phyloP scores from a whole-genome alignment of 1,140 invertebrate genomes.

The Drosophila parvula region DNA sequence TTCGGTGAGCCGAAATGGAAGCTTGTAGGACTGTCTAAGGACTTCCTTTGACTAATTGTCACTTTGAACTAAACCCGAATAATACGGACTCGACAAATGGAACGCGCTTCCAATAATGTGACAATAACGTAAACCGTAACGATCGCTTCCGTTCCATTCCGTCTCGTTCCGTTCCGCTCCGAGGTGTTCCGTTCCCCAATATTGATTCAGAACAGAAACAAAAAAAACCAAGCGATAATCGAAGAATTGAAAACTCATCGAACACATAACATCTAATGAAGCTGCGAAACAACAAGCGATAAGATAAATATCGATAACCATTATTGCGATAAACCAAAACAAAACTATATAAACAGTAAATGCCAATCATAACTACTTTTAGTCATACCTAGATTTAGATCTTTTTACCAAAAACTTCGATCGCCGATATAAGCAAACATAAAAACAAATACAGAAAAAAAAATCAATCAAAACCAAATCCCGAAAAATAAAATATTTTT shows the following conservation, averaged over 20 bases:
- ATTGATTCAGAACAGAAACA: slow-evolving; percentile 27
- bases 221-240: slow-evolving; percentile 35
- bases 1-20: slow-evolving; percentile 45
- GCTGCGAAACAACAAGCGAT: slow-evolving; percentile 58
- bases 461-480: slow-evolving; percentile 47
- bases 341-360: slow-evolving; percentile 60
- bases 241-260: slow-evolving; percentile 57
- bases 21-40: slow-evolving; percentile 37
- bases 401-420: slow-evolving; percentile 27
- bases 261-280: slow-evolving; percentile 83
- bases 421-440: slow-evolving; percentile 29
- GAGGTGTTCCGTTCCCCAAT: slow-evolving; percentile 8
- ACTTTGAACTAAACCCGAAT: slow-evolving; percentile 52
- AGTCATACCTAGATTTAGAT: slow-evolving; percentile 49
- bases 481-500: slow-evolving; percentile 70
- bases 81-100: slow-evolving; percentile 12
- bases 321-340: slow-evolving; percentile 56
- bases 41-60: slow-evolving; percentile 60
- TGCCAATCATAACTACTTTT: slow-evolving; percentile 41
- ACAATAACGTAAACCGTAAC: slow-evolving; percentile 53
- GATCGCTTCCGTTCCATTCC: slow-evolving; percentile 32
- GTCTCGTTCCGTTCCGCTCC: slow-evolving; percentile 22
- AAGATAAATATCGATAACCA: slow-evolving; percentile 50
- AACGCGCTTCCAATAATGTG: slow-evolving; percentile 34
- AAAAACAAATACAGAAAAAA: slow-evolving; percentile 17